Base-by-base conservation (phyloP, 2,113 vertebrate genomes). In the Indri indri region DNA sequence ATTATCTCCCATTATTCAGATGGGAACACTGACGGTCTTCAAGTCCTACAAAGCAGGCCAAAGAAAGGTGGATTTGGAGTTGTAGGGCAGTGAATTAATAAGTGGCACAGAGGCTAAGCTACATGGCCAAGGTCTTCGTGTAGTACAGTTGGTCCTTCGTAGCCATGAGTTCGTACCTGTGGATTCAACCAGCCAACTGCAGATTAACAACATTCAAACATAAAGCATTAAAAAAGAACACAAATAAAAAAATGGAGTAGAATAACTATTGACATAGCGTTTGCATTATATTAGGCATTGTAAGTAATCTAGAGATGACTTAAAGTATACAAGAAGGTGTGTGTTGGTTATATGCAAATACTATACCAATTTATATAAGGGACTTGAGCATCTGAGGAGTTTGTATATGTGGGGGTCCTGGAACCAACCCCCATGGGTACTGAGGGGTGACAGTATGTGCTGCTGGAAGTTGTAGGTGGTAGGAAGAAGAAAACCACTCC, bases 391-490 rank as follows among this genome's bases (percentile, higher is more conserved):
- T 63, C 61, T 63, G 61, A 63, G 61, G 61, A 63, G 12, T 27
- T 63, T 63, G 61, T 30, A 27, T 63, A 30, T 63, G 61, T 63
- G 27, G 25, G 61, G 25, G 25, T 12, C 25, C 32, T 66, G 63
- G 30, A 66, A 34, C 14, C 63, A 32, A 2, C 12, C 32, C 63
- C 6, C 63, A 34, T 14, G 30, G 63, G 6, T 66, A 66, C 59
- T 16, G 32, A 66, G 14, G 63, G 63, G 14, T 34, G 32, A 66
- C 63, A 6, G 20, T 0, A 16, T 8, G 2, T 7, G 59, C 8
- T 0, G 0, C 63, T 4, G 11, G 61, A 6, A 63, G 27, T 0
- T 1, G 16, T 5, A 3, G 9, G 2, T 10, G 14, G 3, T 1
- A 9, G 40, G 34, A 79, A 8, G 23, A 63, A 54, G 50, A 42